Percentiles rank a stretch among this genome's conserved stretches.
Conservation (phyloP, 2,113 vertebrate species). For the Tetrao urogallus region DNA sequence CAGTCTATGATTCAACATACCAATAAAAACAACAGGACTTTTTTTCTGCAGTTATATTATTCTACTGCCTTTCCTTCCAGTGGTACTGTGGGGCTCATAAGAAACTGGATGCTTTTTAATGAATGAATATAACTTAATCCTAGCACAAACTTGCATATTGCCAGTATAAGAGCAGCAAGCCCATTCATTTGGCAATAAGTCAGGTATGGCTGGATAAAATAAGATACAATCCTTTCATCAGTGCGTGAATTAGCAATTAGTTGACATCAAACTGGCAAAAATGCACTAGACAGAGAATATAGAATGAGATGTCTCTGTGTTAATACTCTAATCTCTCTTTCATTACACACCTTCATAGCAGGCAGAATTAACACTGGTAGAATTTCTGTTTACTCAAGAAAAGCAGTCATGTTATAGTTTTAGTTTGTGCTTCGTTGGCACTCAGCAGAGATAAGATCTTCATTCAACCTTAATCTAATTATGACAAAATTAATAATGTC, state of each 20-base stretch:
- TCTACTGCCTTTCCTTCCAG: neutral
- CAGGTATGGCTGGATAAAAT: conserved; percentile 1
- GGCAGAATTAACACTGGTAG: neutral
- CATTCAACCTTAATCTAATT: neutral
- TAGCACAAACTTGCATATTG: neutral
- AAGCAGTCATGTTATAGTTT: neutral
- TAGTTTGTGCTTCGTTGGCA: neutral
- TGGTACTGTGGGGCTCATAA: neutral
- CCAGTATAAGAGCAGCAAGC: neutral
- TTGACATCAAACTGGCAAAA: neutral
- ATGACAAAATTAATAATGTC: conserved; percentile 15
- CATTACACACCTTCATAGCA: neutral
- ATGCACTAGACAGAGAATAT: neutral
- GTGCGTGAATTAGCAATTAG: conserved; percentile 44
- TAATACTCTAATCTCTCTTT: neutral
- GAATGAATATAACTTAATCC: neutral
- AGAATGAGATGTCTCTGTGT: neutral
- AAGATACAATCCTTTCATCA: neutral
- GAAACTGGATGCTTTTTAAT: neutral
- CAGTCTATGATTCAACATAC: neutral
- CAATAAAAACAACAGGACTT: neutral
- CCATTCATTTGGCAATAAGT: neutral
- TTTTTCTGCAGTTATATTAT: neutral
- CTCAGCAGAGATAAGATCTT: neutral
- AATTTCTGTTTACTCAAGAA: neutral